phyloP scores from a whole-genome alignment of 2,888 invertebrate genomes.

The Thecocarcelia acutangulata region DNA sequence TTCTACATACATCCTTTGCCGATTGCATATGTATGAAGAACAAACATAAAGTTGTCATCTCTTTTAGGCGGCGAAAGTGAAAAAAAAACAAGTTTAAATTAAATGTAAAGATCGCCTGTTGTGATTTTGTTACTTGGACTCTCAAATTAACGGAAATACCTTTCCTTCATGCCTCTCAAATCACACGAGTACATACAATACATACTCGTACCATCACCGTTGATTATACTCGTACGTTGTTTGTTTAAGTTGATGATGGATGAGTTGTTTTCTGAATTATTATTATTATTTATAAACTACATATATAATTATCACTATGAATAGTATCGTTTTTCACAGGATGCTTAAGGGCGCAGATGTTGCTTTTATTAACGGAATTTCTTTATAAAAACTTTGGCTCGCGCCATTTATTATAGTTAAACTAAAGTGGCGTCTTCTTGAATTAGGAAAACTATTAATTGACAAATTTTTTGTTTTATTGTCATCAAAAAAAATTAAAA shows the following conservation, averaged over 20 bases:
- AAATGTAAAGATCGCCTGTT: slow-evolving; percentile 64
- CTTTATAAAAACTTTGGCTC: slow-evolving; percentile 56
- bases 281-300: slow-evolving; percentile 57
- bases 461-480: neutral
- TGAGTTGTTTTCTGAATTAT: slow-evolving; percentile 48
- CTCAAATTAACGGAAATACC: slow-evolving; percentile 69
- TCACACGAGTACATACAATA: too few species aligned
- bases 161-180: slow-evolving; percentile 48
- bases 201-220: too few species aligned
- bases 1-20: neutral
- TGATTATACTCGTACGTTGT: neutral
- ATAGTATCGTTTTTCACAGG: slow-evolving; percentile 68
- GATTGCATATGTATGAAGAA: slow-evolving; percentile 19
- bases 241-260: slow-evolving; percentile 44
- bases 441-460: slow-evolving; percentile 27
- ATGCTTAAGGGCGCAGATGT: slow-evolving; percentile 64
- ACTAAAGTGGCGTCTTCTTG: slow-evolving; percentile 23
- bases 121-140: slow-evolving; percentile 63
- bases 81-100: too few species aligned
- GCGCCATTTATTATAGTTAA: slow-evolving; percentile 62
- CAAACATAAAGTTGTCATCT: slow-evolving; percentile 47
- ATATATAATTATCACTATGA: slow-evolving; percentile 66
- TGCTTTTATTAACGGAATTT: slow-evolving; percentile 34
- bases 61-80: neutral
- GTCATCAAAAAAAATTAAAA: slow-evolving; percentile 36